phyloP scores from a whole-genome alignment of 2,888 invertebrate genomes.

The Polydrusus pterygomalis region DNA sequence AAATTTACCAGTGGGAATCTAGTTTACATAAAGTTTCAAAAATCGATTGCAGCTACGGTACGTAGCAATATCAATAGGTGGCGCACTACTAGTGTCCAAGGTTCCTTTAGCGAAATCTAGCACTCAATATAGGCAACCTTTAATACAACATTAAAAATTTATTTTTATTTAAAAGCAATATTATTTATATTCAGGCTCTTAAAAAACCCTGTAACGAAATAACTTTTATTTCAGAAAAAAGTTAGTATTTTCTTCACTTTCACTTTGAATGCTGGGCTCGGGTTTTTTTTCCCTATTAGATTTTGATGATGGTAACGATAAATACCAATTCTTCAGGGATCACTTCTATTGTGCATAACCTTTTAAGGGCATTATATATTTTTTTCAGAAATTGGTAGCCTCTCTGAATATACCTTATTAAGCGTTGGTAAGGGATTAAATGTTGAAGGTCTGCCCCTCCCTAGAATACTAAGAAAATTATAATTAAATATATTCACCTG shows the following conservation, averaged over 20 bases:
- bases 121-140: too few species aligned
- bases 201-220: too few species aligned
- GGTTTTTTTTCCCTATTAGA: neutral
- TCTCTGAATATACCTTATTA: conserved; percentile 23
- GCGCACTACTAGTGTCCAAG: too few species aligned
- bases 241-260: conserved; percentile 20
- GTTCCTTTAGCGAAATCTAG: too few species aligned
- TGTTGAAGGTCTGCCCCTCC: conserved; percentile 21
- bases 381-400: conserved; percentile 23
- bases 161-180: too few species aligned
- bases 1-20: too few species aligned
- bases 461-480: conserved; percentile 16
- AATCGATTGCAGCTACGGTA: too few species aligned
- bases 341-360: neutral
- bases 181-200: too few species aligned
- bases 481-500: conserved; percentile 11
- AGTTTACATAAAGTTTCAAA: too few species aligned
- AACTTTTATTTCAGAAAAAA: too few species aligned
- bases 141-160: too few species aligned
- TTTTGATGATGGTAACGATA: conserved; percentile 12
- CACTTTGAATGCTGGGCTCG: conserved; percentile 21
- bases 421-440: neutral
- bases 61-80: too few species aligned
- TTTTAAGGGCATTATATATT: conserved; percentile 25
- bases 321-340: conserved; percentile 27